phyloP scores from a whole-genome alignment of 1,140 invertebrate species.

The Thaumatotibia leucotreta region DNA sequence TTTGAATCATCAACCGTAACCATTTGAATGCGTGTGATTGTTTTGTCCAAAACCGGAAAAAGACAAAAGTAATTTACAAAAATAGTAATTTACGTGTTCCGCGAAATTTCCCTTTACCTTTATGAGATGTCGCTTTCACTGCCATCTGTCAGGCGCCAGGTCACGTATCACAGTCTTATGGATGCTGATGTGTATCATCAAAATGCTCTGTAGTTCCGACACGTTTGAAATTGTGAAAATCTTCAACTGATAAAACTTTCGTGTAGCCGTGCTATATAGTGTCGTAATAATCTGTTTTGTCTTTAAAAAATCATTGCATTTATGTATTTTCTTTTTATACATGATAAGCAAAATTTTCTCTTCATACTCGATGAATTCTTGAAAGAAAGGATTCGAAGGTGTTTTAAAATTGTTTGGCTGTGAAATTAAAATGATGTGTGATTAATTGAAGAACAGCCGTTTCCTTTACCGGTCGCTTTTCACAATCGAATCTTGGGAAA shows the following conservation, averaged over 20 bases:
- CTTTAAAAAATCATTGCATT: too few relatives aligned
- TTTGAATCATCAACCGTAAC: background rate
- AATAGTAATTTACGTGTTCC: background rate
- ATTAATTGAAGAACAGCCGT: too few relatives aligned
- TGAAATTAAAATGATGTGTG: too few relatives aligned
- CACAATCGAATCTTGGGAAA: too few relatives aligned
- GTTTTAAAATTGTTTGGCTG: too few relatives aligned
- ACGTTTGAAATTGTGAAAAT: background rate
- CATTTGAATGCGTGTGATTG: background rate
- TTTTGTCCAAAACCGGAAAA: background rate
- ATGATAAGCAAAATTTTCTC: too few relatives aligned
- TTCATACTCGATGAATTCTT: too few relatives aligned
- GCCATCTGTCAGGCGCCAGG: background rate
- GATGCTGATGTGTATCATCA: conserved; percentile 4
- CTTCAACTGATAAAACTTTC: background rate
- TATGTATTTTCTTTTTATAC: too few relatives aligned
- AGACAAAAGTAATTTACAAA: background rate
- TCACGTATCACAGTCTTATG: background rate
- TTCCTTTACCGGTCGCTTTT: too few relatives aligned
- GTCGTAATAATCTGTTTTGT: too few relatives aligned
- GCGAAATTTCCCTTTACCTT: conserved; percentile 12
- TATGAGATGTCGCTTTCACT: background rate
- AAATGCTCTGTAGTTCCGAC: background rate
- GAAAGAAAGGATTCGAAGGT: too few relatives aligned
- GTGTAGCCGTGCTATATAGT: background rate